These are phyloP conservation scores for Bucco capensis DNA, from an alignment of 2,113 vertebrate genomes.

Conservation along the genomic window DNA sequence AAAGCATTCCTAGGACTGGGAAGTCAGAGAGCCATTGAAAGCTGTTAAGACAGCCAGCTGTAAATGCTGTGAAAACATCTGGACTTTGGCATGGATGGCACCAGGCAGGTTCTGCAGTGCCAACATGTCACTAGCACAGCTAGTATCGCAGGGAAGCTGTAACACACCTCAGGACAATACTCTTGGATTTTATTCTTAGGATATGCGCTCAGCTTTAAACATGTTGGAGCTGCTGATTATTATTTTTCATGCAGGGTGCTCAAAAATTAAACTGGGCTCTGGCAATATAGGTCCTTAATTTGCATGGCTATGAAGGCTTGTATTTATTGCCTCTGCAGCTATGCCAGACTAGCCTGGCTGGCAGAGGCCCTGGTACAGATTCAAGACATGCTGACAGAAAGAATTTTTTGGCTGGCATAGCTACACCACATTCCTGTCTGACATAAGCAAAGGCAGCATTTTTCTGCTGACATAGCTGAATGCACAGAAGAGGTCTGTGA, in stretches of 20 bases:
- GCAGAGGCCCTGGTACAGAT: background rate
- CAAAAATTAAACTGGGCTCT: background rate
- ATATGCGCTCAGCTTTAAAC: background rate
- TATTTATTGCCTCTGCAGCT: background rate
- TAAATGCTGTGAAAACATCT: fast-evolving
- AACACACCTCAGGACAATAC: background rate
- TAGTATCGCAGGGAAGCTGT: background rate
- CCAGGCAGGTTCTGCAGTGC: background rate
- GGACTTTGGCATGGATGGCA: background rate
- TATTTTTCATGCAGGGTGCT: background rate
- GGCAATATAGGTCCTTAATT: background rate
- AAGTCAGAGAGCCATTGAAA: background rate
- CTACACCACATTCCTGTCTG: background rate
- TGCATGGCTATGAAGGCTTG: background rate
- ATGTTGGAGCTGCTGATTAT: fast-evolving
- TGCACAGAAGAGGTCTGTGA: background rate
- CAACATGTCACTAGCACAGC: fast-evolving
- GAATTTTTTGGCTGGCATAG: background rate
- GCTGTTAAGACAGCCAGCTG: background rate
- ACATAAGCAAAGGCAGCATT: background rate
- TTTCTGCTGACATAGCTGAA: background rate
- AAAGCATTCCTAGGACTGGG: background rate
- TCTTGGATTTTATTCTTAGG: background rate
- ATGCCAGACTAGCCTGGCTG: background rate
- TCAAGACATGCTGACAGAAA: background rate